Conservation (phyloP, 2,797 vertebrate genomes). For the Pitangus sulphuratus region DNA sequence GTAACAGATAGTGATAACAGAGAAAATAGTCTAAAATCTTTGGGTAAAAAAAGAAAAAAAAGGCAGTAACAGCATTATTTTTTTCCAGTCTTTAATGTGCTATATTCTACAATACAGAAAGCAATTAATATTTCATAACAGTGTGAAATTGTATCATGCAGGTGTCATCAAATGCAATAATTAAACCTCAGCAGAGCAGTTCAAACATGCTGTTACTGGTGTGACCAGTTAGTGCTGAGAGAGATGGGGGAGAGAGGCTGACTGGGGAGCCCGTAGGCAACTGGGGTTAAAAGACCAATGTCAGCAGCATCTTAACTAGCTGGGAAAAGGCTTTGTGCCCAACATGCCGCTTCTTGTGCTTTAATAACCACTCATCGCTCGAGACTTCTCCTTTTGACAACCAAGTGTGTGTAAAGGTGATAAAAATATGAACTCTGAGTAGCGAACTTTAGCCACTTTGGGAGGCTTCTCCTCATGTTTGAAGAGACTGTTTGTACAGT, state of each 20-base stretch:
- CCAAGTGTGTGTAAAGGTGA: neutral
- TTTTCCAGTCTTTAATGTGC: neutral
- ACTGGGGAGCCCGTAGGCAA: conserved; percentile 6
- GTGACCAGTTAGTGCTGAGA: neutral
- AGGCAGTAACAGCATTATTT: neutral
- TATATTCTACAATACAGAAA: neutral
- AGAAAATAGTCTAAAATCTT: neutral
- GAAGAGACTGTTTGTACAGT: neutral
- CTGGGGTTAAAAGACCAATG: neutral
- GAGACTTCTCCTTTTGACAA: neutral
- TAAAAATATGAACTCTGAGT: neutral
- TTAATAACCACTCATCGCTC: neutral
- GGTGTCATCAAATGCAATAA: conserved; percentile 8
- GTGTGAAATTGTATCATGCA: neutral
- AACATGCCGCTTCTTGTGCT: conserved; percentile 51
- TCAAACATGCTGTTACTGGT: conserved; percentile 29
- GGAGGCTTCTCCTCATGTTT: neutral
- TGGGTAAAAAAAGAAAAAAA: neutral
- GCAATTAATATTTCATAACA: neutral
- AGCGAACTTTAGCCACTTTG: neutral
- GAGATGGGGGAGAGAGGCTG: neutral
- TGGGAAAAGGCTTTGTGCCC: neutral
- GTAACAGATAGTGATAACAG: neutral
- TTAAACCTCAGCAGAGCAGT: conserved; percentile 1
- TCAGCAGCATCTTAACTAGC: neutral